Conservation (phyloP, 2,797 vertebrate species). For the Gephyroberyx darwinii region DNA sequence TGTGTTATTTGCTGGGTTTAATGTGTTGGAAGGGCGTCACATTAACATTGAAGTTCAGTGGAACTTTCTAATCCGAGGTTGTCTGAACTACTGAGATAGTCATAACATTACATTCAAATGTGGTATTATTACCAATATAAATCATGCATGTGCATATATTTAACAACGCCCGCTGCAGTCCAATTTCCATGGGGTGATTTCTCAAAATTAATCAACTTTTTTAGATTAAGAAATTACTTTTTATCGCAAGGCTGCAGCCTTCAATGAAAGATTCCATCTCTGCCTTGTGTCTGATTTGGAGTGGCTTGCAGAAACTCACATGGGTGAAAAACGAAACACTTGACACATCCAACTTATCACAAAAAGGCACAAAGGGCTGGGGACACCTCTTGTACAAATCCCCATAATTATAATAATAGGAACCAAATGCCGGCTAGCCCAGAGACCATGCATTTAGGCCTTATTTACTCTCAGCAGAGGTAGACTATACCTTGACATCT, state of each 20-base stretch:
- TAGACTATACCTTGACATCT: background rate
- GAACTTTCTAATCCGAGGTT: conserved; percentile 44
- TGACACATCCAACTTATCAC: too few species aligned
- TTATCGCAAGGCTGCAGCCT: background rate
- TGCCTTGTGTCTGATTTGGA: background rate
- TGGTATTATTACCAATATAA: conserved; percentile 44
- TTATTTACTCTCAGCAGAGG: background rate
- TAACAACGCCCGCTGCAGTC: conserved; percentile 8
- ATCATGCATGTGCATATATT: conserved; percentile 24
- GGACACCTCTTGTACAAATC: too few species aligned
- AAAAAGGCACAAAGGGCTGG: too few species aligned
- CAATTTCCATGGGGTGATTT: background rate
- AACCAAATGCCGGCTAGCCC: too few species aligned
- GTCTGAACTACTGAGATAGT: conserved; percentile 47
- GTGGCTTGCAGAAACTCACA: background rate
- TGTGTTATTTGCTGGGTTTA: conserved; percentile 25
- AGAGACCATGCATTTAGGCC: background rate
- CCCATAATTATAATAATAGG: too few species aligned
- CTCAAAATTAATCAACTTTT: conserved; percentile 16
- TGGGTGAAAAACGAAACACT: too few species aligned
- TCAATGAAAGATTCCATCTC: background rate
- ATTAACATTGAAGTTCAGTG: background rate
- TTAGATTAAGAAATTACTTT: background rate
- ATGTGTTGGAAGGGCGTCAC: conserved; percentile 6
- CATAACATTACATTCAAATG: conserved; percentile 45